Evolutionary conservation across 2,888 invertebrate genomes (phyloP), one percentile per base, ranked within the genome.

Genomic region (Hydriomena furcata): DNA sequence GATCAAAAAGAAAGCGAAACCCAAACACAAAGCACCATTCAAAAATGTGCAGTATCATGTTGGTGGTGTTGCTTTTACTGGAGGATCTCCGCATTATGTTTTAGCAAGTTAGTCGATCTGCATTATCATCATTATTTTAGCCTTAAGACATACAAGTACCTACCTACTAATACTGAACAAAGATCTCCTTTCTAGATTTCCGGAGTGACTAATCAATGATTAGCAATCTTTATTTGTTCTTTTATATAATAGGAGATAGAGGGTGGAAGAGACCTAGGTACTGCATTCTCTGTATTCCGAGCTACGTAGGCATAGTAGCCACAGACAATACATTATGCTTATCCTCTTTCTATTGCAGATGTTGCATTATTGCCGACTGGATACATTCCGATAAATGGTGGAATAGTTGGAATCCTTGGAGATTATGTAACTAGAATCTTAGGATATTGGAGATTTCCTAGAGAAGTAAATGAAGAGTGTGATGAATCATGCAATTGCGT

Each of bases 391-490:
- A 79, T 88, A 13, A 76, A 85, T 27, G 76, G 72, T 1, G 88
- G 87, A 1, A 50, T 66, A 7, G 58, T 58, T 0, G 11, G 23
- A 0, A 7, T 60, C 1, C 49, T 55, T 0, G 72, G 70, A 7
- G 65, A 69, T 24, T 45, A 17, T 8, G 68, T 85, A 1, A 73
- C 73, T 0, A 46, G 50, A 5, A 70, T 84, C 45, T 32, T 53
- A 2, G 84, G 86, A 1, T 74, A 58, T 47, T 85, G 83, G 83
- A 75, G 64, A 50, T 83, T 58, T 55, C 83, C 83, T 0, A 69
- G 50, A 36, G 62, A 66, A 0, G 34, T 57, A 4, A 59, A 55
- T 28, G 64, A 72, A 21, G 61, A 59, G 54, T 89, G 88, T 60
- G 75, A 75, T 20, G 40, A 37, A 5, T 57, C 57, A n/a, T 88